Percentiles rank a stretch among this genome's conserved stretches.
Evolutionary conservation across 2,888 invertebrate genomes (phyloP).

Genomic region (Machimus rusticus): DNA sequence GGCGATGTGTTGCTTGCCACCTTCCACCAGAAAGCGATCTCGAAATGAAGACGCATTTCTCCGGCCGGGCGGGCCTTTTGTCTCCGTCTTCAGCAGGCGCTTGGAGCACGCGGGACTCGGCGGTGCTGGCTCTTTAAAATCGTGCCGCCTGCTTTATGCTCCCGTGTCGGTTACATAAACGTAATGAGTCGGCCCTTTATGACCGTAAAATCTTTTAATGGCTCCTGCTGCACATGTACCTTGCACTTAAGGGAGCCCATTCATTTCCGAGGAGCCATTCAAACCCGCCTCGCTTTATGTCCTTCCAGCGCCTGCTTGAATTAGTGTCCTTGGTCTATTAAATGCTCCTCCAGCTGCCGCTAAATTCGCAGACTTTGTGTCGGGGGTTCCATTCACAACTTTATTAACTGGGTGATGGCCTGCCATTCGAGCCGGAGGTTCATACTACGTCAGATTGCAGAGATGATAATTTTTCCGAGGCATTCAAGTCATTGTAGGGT

Average conservation of each 20-base stretch:
- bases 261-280: not conserved
- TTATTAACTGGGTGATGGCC: not conserved
- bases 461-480: not conserved
- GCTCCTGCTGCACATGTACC: not conserved
- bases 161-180: not conserved
- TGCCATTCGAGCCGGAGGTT: not conserved
- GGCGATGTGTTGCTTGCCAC: not conserved
- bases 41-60: not conserved
- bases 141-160: not conserved
- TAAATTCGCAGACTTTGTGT: not conserved
- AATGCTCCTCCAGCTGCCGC: not conserved
- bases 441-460: not conserved
- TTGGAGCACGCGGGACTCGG: not conserved
- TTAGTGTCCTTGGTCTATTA: slow-evolving; percentile 11
- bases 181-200: not conserved
- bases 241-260: not conserved
- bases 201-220: not conserved
- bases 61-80: not conserved
- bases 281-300: not conserved
- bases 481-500: not conserved
- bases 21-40: not conserved
- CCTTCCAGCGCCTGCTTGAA: not conserved
- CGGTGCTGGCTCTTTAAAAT: not conserved
- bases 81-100: not conserved
- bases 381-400: not conserved